Percentiles rank a stretch among this genome's conserved stretches.
Conservation (phyloP, 2,113 vertebrate genomes). For the Terrapene triunguis region DNA sequence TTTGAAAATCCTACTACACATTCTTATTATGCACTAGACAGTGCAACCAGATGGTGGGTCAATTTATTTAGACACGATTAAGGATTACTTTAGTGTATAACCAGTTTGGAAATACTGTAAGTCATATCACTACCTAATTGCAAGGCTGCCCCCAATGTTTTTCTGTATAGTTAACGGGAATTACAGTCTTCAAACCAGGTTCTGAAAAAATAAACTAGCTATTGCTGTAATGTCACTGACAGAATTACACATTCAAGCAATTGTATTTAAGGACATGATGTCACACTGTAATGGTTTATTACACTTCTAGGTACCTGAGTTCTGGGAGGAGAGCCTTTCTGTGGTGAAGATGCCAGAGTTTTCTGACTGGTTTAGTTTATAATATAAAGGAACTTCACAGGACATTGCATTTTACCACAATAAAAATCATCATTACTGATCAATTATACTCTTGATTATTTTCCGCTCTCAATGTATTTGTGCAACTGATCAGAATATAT, state of each 20-base stretch:
- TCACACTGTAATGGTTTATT: neutral
- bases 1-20: neutral
- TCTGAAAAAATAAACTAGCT: neutral
- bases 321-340: neutral
- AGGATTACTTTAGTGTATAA: neutral
- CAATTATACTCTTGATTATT: neutral
- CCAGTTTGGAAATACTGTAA: neutral
- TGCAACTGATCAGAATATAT: neutral
- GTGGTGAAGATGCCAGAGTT: neutral
- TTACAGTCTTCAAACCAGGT: neutral
- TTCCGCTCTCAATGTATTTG: neutral
- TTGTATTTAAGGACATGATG: neutral
- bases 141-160: neutral
- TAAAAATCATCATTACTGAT: neutral
- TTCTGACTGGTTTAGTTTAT: neutral
- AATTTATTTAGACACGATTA: neutral
- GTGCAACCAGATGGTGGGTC: neutral
- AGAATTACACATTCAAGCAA: neutral
- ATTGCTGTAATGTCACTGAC: neutral
- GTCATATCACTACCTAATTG: neutral
- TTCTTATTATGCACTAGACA: neutral
- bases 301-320: neutral
- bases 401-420: accelerated
- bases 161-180: neutral
- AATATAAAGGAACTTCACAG: neutral